Conservation (phyloP, 2,113 vertebrate species). For the Grammomys surdaster region DNA sequence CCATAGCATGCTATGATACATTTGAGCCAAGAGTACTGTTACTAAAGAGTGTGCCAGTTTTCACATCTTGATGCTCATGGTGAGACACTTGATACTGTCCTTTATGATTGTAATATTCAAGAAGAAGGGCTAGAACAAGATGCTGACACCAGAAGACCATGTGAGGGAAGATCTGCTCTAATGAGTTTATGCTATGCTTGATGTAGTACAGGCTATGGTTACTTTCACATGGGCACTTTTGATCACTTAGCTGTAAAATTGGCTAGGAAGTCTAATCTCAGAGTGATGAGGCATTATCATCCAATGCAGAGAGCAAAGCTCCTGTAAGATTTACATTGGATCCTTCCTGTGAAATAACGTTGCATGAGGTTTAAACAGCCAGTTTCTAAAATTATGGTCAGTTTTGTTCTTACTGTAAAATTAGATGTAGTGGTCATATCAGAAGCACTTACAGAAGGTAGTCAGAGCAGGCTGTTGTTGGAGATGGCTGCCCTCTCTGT, state of each 20-base stretch:
- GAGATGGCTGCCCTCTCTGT: background rate
- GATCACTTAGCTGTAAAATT: constrained; percentile 16
- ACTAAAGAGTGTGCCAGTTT: background rate
- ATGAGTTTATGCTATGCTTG: constrained; percentile 35
- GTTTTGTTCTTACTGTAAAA: constrained; percentile 8
- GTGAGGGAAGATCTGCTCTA: background rate
- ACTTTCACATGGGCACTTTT: constrained; percentile 25
- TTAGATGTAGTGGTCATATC: background rate
- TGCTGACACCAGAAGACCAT: constrained; percentile 37
- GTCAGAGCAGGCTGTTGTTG: background rate
- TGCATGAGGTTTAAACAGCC: background rate
- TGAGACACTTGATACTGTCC: background rate
- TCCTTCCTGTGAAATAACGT: background rate
- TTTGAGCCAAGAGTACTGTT: background rate
- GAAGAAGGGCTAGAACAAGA: background rate
- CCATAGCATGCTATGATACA: background rate
- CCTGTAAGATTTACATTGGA: background rate
- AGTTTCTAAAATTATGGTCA: background rate
- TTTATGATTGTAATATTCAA: background rate
- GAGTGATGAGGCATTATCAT: constrained; percentile 20
- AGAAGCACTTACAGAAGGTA: background rate
- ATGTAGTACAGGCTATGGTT: constrained; percentile 32
- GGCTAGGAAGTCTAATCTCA: constrained; percentile 56
- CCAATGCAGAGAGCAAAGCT: background rate
- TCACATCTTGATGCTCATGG: background rate